These are phyloP conservation scores for Cynoglossus semilaevis DNA, from an alignment of 2,113 vertebrate species.

Conservation along the genomic window DNA sequence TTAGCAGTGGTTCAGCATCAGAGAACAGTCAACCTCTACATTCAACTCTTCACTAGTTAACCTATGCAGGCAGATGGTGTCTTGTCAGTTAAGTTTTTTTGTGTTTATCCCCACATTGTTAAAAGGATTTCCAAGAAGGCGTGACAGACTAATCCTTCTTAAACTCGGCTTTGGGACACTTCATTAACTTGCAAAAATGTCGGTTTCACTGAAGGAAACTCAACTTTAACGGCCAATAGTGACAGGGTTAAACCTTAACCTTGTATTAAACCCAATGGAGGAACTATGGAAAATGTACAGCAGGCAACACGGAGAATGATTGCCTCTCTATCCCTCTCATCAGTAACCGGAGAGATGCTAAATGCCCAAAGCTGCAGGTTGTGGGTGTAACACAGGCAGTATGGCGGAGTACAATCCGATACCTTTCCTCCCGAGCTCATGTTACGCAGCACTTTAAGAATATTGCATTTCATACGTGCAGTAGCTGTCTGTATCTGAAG, in stretches of 20 bases:
- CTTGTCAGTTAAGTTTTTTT: constrained; percentile 37
- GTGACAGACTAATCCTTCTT: constrained; percentile 54
- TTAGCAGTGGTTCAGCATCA: too few species aligned
- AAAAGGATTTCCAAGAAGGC: constrained; percentile 43
- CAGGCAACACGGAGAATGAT: constrained; percentile 37
- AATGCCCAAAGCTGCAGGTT: constrained; percentile 65
- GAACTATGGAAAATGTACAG: constrained; percentile 16
- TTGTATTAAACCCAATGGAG: constrained; percentile 15
- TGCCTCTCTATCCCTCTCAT: constrained; percentile 65
- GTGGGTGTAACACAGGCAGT: constrained; percentile 59
- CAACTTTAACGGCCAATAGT: constrained; percentile 6
- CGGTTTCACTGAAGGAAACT: constrained; percentile 37
- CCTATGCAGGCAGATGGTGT: constrained; percentile 21
- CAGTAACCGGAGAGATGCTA: constrained; percentile 70
- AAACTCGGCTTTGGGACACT: constrained; percentile 29
- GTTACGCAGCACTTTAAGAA: constrained; percentile 71
- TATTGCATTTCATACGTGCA: constrained; percentile 70
- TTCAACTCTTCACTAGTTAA: constrained; percentile 27
- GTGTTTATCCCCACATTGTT: constrained; percentile 49
- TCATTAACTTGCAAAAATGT: constrained; percentile 56
- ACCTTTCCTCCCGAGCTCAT: constrained; percentile 67
- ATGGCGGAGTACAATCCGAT: constrained; percentile 70
- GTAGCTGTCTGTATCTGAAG: constrained; percentile 48
- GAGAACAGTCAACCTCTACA: neutral
- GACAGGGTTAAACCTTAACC: constrained; percentile 11